phyloP scores from a whole-genome alignment of 2,113 vertebrate genomes.

The Heterochromis multidens region DNA sequence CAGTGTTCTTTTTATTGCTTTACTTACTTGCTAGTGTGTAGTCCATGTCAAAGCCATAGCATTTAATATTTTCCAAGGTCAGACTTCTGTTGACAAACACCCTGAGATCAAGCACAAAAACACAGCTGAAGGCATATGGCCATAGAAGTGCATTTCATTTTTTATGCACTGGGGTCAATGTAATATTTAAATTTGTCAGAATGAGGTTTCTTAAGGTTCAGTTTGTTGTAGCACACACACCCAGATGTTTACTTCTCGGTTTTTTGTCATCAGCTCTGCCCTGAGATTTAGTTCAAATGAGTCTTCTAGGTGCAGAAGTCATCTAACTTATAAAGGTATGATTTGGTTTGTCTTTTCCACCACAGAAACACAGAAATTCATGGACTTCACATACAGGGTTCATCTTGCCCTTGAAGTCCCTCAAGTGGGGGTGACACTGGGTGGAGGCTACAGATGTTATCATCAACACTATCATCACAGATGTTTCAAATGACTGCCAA shows the following conservation, averaged over 20 bases:
- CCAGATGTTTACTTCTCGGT: not conserved
- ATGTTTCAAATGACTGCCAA: not conserved
- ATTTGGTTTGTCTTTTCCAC: not conserved
- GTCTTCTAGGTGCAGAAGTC: not conserved
- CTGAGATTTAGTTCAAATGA: not conserved
- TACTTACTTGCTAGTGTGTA: conserved; percentile 82
- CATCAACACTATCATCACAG: not conserved
- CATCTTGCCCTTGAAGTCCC: not conserved
- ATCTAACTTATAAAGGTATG: not conserved
- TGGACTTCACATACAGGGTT: not conserved
- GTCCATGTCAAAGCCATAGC: conserved; percentile 90
- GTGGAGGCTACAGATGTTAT: conserved; percentile 43
- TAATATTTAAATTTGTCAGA: not conserved
- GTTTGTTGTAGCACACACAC: not conserved
- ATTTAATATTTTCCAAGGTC: conserved; percentile 81
- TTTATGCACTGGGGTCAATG: not conserved
- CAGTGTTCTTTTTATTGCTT: not conserved
- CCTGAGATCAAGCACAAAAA: conserved; percentile 61
- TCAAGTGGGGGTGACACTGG: not conserved
- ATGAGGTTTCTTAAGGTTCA: not conserved
- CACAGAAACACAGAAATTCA: not conserved
- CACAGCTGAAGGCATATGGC: not conserved
- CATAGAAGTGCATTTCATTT: not conserved
- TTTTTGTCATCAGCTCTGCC: not conserved
- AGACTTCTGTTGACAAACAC: conserved; percentile 85